These are phyloP conservation scores for Acipenser ruthenus DNA, from an alignment of 2,797 vertebrate genomes.

Conservation along the genomic window DNA sequence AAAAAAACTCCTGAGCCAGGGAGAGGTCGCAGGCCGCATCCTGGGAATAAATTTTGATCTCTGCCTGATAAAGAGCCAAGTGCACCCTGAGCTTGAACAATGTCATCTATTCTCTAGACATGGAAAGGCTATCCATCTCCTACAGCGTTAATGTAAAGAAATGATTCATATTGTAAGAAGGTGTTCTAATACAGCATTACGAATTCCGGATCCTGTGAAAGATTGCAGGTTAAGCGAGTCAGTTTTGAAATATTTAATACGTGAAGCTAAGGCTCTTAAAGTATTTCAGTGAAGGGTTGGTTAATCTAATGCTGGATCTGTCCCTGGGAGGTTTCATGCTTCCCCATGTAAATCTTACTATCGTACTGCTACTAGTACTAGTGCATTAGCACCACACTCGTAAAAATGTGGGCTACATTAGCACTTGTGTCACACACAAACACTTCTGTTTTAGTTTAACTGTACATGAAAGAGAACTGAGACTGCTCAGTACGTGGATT, in stretches of 20 bases:
- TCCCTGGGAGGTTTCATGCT: too few relatives aligned
- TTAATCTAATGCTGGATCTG: too few relatives aligned
- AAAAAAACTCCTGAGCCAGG: slow-evolving; percentile 49
- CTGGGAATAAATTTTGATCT: slow-evolving; percentile 55
- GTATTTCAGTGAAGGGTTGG: too few relatives aligned
- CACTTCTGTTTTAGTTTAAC: too few relatives aligned
- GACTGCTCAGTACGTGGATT: too few relatives aligned
- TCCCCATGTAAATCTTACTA: too few relatives aligned
- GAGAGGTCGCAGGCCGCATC: slow-evolving; percentile 48
- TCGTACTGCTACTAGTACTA: too few relatives aligned
- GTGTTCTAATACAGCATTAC: slow-evolving; percentile 62
- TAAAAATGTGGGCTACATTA: too few relatives aligned
- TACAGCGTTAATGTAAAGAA: slow-evolving; percentile 69
- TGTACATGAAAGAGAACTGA: too few relatives aligned
- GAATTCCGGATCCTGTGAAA: slow-evolving; percentile 61
- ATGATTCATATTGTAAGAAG: slow-evolving; percentile 69
- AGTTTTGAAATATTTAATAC: slow-evolving; percentile 66
- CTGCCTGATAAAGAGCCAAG: slow-evolving; percentile 49
- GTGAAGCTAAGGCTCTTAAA: slow-evolving; percentile 52
- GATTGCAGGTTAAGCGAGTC: slow-evolving; percentile 53
- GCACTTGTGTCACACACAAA: too few relatives aligned
- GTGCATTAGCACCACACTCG: too few relatives aligned
- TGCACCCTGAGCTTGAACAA: slow-evolving; percentile 47
- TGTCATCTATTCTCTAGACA: slow-evolving; percentile 59
- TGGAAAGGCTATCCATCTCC: slow-evolving; percentile 68